Conservation (phyloP, 2,113 vertebrate genomes). For the Oryzias curvinotus region DNA sequence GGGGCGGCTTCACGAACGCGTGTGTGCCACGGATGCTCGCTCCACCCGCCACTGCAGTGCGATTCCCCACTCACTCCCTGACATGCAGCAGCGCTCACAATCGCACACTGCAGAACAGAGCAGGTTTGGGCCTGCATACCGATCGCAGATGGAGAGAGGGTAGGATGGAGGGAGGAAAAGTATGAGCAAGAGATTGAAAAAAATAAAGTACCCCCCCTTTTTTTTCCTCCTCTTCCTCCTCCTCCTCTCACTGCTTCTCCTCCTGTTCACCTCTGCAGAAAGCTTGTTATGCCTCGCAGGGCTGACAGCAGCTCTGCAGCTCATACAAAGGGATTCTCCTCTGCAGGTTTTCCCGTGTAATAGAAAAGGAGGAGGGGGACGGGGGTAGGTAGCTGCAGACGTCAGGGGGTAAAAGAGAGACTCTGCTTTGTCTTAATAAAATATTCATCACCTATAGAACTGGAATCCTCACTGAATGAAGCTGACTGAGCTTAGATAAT, state of each 20-base stretch:
- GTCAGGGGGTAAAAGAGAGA: constrained; percentile 23
- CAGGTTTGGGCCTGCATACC: constrained; percentile 70
- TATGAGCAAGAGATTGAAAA: not conserved
- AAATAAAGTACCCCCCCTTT: not conserved
- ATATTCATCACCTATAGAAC: constrained; percentile 55
- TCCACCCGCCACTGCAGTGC: constrained; percentile 65
- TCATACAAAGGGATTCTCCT: constrained; percentile 69
- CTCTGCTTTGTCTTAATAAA: constrained; percentile 42
- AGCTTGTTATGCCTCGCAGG: constrained; percentile 27
- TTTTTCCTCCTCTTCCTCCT: too few species aligned
- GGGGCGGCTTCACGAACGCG: constrained; percentile 18
- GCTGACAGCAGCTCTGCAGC: constrained; percentile 39
- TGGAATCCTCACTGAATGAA: constrained; percentile 48
- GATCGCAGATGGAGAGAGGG: constrained; percentile 50
- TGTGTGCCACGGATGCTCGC: constrained; percentile 24
- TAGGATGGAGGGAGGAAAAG: not conserved
- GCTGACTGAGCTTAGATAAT: constrained; percentile 27
- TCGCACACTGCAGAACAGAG: constrained; percentile 77
- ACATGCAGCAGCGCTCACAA: constrained; percentile 68
- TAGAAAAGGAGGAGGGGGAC: not conserved
- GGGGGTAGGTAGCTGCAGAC: constrained; percentile 29
- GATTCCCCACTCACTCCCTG: constrained; percentile 51
- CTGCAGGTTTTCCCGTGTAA: constrained; percentile 57
- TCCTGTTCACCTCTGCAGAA: constrained; percentile 54
- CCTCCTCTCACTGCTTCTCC: constrained; percentile 2